phyloP scores from a whole-genome alignment of 2,113 vertebrate species.

The Upupa epops region DNA sequence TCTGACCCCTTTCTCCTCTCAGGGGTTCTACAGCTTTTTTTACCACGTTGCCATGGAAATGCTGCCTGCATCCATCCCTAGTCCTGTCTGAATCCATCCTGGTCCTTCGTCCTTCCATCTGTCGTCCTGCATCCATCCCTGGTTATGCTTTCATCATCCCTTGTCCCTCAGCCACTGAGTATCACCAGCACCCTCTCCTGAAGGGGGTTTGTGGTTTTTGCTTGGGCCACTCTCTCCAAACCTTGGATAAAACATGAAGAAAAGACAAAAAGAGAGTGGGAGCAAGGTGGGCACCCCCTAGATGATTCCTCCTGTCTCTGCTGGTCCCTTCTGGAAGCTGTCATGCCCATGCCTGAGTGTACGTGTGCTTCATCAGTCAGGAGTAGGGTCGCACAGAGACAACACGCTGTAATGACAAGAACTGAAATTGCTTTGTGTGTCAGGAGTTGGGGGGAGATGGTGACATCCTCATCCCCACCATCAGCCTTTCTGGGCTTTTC shows the following conservation, averaged over 20 bases:
- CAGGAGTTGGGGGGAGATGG: not conserved
- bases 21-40: not conserved
- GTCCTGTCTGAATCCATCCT: not conserved
- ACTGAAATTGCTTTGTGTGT: not conserved
- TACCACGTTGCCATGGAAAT: slow-evolving; percentile 62
- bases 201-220: not conserved
- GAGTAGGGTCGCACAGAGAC: not conserved
- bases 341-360: not conserved
- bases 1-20: not conserved
- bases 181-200: not conserved
- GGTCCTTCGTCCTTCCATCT: not conserved
- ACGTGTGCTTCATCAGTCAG: not conserved
- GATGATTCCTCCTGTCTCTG: not conserved
- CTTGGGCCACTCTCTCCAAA: not conserved
- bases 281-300: not conserved
- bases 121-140: not conserved
- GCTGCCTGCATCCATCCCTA: not conserved
- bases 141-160: not conserved
- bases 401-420: accelerated
- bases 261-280: not conserved
- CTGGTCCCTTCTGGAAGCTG: not conserved
- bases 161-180: not conserved
- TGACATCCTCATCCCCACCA: not conserved
- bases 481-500: no score
- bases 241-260: not conserved